These are phyloP conservation scores for Garra rufa DNA, from an alignment of 2,113 vertebrate genomes.

Conservation along the genomic window DNA sequence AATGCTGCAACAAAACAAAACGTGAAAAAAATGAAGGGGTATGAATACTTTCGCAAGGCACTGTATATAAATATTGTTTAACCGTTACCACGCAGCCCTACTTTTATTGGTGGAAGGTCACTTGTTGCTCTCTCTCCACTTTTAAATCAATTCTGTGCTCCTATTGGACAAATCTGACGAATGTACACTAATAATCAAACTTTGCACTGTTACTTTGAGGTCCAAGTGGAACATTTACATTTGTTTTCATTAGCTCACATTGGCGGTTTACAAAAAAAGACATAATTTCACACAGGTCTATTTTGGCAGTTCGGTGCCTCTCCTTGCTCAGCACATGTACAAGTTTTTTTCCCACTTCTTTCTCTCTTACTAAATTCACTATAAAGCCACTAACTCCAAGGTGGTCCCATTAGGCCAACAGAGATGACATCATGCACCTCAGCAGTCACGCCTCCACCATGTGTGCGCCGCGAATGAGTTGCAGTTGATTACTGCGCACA, in stretches of 20 bases:
- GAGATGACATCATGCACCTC: constrained; percentile 50
- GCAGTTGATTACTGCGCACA: background rate
- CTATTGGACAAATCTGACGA: background rate
- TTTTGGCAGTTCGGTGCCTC: constrained; percentile 41
- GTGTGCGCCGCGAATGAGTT: constrained; percentile 39
- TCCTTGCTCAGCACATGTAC: constrained; percentile 53
- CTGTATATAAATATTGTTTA: no score
- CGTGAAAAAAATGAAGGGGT: no score
- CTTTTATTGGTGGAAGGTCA: no score
- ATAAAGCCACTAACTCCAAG: constrained; percentile 40
- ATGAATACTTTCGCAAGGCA: no score
- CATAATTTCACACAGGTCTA: constrained; percentile 39
- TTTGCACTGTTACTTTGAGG: background rate
- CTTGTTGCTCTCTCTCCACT: background rate
- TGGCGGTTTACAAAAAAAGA: constrained; percentile 29
- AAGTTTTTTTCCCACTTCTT: constrained; percentile 35
- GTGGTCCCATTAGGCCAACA: constrained; percentile 52
- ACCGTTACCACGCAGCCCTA: background rate
- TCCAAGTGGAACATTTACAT: background rate
- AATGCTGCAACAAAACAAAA: no score
- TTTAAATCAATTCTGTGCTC: background rate
- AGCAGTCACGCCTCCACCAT: constrained; percentile 39
- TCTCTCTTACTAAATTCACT: constrained; percentile 13
- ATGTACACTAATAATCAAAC: background rate
- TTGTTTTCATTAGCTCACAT: constrained; percentile 19